Evolutionary conservation across 2,888 invertebrate genomes (phyloP).

Genomic region (Hypomecis punctinalis): DNA sequence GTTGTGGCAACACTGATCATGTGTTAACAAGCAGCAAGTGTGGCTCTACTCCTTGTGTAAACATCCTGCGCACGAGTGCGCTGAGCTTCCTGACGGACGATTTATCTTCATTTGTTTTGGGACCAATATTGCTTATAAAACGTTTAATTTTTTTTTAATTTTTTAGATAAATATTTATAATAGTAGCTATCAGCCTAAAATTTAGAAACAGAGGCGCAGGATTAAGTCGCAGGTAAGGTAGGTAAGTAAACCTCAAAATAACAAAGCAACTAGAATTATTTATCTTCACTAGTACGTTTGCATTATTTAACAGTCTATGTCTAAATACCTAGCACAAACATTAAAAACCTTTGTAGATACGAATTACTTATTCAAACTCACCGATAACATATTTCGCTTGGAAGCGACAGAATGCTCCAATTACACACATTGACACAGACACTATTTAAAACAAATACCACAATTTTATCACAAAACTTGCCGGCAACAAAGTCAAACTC

Average conservation of each 20-base stretch:
- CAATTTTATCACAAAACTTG: constrained; percentile 10
- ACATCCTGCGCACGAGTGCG: constrained; percentile 14
- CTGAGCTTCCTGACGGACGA: not conserved
- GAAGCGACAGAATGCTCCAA: constrained; percentile 78
- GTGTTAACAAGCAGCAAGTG: constrained; percentile 5
- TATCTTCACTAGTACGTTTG: too few species aligned
- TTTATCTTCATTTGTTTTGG: not conserved
- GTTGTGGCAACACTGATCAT: constrained; percentile 3
- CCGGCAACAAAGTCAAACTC: constrained; percentile 12
- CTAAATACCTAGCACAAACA: not conserved
- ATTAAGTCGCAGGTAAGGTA: too few species aligned
- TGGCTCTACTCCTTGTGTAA: constrained; percentile 6
- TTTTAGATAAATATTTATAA: too few species aligned
- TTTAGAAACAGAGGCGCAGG: not conserved
- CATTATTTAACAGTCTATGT: not conserved
- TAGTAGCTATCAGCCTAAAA: too few species aligned
- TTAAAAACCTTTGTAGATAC: not conserved
- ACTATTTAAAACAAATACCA: constrained; percentile 5
- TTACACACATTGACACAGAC: constrained; percentile 69
- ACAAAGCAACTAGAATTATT: too few species aligned
- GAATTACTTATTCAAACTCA: constrained; percentile 51
- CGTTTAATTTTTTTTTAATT: too few species aligned
- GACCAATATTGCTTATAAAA: not conserved
- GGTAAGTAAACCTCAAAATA: too few species aligned
- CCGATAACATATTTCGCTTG: constrained; percentile 79